phyloP scores from a whole-genome alignment of 2,888 invertebrate species.

The Eretmocerus hayati region DNA sequence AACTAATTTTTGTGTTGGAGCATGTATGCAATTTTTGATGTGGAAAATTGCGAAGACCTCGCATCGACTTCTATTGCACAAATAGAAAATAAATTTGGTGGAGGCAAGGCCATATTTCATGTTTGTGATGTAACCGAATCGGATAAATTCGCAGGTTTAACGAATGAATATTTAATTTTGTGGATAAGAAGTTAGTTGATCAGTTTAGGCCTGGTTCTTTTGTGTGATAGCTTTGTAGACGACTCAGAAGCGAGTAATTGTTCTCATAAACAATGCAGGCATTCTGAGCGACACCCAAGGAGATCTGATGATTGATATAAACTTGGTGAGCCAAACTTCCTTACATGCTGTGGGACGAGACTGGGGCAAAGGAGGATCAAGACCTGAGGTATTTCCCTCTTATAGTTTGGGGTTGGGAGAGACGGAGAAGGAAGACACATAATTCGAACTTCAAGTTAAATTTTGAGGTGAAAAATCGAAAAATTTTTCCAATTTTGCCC shows the following conservation, averaged over 20 bases:
- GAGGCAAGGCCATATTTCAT: neutral
- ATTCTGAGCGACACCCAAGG: slow-evolving; percentile 4
- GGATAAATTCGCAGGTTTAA: slow-evolving; percentile 2
- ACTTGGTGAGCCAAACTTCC: neutral
- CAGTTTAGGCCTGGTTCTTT: too few species aligned
- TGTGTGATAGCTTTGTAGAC: neutral
- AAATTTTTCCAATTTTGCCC: too few species aligned
- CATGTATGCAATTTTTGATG: slow-evolving; percentile 11
- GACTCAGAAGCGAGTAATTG: slow-evolving; percentile 1
- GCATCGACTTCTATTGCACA: neutral
- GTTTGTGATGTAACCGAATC: slow-evolving; percentile 5
- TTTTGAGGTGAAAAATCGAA: too few species aligned
- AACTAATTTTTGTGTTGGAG: neutral
- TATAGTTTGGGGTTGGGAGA: too few species aligned
- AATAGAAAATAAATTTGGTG: slow-evolving; percentile 2
- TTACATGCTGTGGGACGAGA: too few species aligned
- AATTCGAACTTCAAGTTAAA: too few species aligned
- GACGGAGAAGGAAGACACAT: too few species aligned
- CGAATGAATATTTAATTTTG: too few species aligned
- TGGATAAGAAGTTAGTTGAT: too few species aligned
- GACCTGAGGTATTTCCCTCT: too few species aligned
- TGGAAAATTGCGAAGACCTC: neutral
- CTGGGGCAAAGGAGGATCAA: too few species aligned
- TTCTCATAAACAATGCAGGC: slow-evolving; percentile 10
- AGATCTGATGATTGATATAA: slow-evolving; percentile 9